Evolutionary conservation across 2,113 vertebrate genomes (phyloP).

Genomic region (Etheostoma spectabile): DNA sequence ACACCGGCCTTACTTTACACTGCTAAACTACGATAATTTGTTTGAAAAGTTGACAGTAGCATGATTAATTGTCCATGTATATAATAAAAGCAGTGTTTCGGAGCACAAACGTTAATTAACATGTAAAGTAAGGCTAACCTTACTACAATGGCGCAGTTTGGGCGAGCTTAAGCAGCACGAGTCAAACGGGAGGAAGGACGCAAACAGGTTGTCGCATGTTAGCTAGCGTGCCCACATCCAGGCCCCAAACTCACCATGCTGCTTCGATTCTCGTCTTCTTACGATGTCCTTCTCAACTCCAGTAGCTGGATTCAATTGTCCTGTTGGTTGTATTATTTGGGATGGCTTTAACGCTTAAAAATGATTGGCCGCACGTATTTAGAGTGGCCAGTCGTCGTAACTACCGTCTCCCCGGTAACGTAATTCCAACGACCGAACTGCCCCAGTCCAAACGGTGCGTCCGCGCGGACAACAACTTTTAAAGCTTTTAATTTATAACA

Average conservation of each 20-base stretch:
- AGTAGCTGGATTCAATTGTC: neutral
- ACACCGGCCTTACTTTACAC: conserved; percentile 39
- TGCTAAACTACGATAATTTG: conserved; percentile 1
- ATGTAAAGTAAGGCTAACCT: neutral
- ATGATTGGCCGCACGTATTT: conserved; percentile 5
- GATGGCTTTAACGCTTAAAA: conserved; percentile 3
- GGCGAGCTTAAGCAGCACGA: conserved; percentile 9
- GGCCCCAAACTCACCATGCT: conserved; percentile 81
- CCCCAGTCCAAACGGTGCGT: conserved; percentile 8
- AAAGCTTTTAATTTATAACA: neutral
- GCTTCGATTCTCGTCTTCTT: conserved; percentile 36
- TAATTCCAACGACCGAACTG: conserved; percentile 12
- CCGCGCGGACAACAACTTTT: conserved; percentile 11
- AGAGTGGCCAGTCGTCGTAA: conserved; percentile 17
- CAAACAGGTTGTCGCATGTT: conserved; percentile 74
- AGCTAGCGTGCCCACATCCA: conserved; percentile 53
- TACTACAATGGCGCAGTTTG: neutral
- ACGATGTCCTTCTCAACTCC: conserved; percentile 12
- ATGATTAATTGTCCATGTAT: rapidly evolving
- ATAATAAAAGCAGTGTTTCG: rapidly evolving
- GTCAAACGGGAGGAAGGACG: conserved; percentile 34
- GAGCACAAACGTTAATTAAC: neutral
- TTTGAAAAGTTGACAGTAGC: neutral
- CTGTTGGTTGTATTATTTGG: neutral
- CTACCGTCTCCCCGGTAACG: conserved; percentile 51